These are phyloP conservation scores for Heteromyza rotundicornis DNA, from an alignment of 2,888 invertebrate genomes.

Conservation along the genomic window DNA sequence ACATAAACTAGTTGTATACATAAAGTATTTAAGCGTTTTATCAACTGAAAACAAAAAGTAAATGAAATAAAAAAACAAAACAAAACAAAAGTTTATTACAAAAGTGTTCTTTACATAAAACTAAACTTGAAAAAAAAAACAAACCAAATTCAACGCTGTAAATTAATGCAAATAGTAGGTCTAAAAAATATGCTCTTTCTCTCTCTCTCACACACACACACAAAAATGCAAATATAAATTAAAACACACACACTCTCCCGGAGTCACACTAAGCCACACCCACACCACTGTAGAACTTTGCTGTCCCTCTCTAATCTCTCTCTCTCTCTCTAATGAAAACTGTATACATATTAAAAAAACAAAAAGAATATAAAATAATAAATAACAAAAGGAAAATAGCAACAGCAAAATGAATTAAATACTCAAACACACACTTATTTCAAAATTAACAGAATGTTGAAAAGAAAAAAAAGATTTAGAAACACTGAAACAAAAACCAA, in stretches of 20 bases:
- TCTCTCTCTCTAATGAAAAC: background rate
- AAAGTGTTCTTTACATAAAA: no score
- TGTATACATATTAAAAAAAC: background rate
- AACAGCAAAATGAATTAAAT: background rate
- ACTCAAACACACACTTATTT: background rate
- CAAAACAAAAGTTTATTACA: background rate
- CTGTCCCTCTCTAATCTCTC: no score
- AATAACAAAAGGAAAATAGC: background rate
- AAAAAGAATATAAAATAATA: background rate
- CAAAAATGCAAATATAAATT: background rate
- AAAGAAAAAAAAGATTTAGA: no score
- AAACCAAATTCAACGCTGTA: conserved; percentile 20
- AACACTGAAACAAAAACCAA: no score
- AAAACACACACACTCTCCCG: background rate
- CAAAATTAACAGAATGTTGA: no score
- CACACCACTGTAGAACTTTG: no score
- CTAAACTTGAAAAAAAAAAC: background rate
- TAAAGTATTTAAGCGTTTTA: background rate
- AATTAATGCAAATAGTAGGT: conserved; percentile 28
- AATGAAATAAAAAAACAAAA: background rate
- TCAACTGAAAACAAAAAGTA: background rate
- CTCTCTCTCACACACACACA: background rate
- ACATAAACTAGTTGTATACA: background rate
- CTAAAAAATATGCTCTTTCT: background rate
- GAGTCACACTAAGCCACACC: no score